phyloP scores from a whole-genome alignment of 2,113 vertebrate genomes.

The Cettia cetti region DNA sequence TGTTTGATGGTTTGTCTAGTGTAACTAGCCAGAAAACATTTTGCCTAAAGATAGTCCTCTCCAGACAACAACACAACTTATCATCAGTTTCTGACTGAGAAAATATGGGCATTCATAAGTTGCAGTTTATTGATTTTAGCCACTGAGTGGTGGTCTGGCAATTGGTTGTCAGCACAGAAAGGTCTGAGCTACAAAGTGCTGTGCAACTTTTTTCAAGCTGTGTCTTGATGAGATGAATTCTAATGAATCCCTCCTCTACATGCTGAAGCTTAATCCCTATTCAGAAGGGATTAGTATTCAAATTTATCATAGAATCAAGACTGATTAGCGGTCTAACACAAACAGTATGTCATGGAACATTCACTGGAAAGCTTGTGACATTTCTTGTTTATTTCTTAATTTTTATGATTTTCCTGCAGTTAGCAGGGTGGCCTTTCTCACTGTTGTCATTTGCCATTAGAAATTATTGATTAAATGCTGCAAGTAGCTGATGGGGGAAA shows the following conservation, averaged over 20 bases:
- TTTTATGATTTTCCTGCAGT: slow-evolving; percentile 12
- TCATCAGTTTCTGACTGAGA: neutral
- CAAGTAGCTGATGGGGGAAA: neutral
- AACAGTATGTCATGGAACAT: slow-evolving; percentile 41
- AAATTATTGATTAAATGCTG: neutral
- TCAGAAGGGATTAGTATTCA: slow-evolving; percentile 78
- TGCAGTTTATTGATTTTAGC: slow-evolving; percentile 39
- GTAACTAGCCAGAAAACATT: neutral
- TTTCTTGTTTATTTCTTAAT: slow-evolving; percentile 30
- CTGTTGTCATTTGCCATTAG: neutral
- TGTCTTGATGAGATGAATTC: slow-evolving; percentile 72
- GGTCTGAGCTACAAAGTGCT: slow-evolving; percentile 19
- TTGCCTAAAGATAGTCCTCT: slow-evolving; percentile 11
- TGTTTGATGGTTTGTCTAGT: neutral
- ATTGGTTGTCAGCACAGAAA: slow-evolving; percentile 43
- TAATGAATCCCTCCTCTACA: slow-evolving; percentile 70
- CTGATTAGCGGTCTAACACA: slow-evolving; percentile 64
- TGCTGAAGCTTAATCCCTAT: slow-evolving; percentile 70
- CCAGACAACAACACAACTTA: neutral
- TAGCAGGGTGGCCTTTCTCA: neutral
- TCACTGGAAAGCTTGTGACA: slow-evolving; percentile 31
- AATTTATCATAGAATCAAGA: slow-evolving; percentile 74
- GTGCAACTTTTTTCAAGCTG: slow-evolving; percentile 61
- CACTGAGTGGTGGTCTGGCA: slow-evolving; percentile 46
- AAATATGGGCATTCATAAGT: neutral